Evolutionary conservation across 2,113 vertebrate genomes (phyloP).

Genomic region (Pristiophorus japonicus): DNA sequence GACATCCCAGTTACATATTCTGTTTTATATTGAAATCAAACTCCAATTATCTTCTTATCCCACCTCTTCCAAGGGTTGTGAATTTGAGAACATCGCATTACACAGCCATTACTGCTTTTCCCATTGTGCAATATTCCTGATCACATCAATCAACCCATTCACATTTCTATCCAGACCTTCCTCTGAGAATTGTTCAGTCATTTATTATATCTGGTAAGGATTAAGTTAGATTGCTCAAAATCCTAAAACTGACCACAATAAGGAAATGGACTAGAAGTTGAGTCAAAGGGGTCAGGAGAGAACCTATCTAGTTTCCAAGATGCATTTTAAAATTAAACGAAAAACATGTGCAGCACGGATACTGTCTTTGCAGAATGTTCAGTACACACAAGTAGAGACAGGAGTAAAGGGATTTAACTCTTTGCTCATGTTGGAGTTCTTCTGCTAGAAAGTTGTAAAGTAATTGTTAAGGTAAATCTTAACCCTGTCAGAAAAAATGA

Average conservation of each 20-base stretch:
- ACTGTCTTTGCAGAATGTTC: not conserved
- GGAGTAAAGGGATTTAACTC: not conserved
- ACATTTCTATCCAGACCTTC: not conserved
- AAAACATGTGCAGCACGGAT: not conserved
- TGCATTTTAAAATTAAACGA: not conserved
- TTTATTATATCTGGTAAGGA: not conserved
- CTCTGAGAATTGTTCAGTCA: not conserved
- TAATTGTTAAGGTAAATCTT: too few species aligned
- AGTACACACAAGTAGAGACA: not conserved
- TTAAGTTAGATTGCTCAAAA: slow-evolving; percentile 6
- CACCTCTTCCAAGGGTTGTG: not conserved
- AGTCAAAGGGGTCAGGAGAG: not conserved
- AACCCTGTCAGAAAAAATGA: too few species aligned
- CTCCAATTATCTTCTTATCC: not conserved
- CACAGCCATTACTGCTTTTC: not conserved
- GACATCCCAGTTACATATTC: not conserved
- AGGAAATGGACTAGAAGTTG: not conserved
- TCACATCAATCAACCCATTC: not conserved
- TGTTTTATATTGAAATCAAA: not conserved
- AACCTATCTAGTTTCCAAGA: not conserved
- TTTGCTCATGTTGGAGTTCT: too few species aligned
- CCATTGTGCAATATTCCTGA: not conserved
- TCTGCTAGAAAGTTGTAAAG: too few species aligned
- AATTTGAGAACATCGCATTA: not conserved
- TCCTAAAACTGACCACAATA: not conserved